These are phyloP conservation scores for Tipula lateralis DNA, from an alignment of 2,888 invertebrate species.

Conservation along the genomic window DNA sequence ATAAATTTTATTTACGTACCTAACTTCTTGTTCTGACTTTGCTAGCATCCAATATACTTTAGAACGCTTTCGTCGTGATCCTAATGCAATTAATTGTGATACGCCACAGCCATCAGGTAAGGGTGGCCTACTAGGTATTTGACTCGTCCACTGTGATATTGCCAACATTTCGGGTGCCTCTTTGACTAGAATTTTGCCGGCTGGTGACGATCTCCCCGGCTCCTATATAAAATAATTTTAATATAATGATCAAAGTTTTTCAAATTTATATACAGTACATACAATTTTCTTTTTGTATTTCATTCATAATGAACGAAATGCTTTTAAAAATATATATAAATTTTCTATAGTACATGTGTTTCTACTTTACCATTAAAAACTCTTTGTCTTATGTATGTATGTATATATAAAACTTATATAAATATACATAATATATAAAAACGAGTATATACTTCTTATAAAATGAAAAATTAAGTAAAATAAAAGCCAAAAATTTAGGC, in stretches of 20 bases:
- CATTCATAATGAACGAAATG: neutral
- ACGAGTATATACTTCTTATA: neutral
- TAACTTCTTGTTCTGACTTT: slow-evolving; percentile 70
- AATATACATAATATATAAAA: too few relatives aligned
- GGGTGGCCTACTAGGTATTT: slow-evolving; percentile 68
- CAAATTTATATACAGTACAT: neutral
- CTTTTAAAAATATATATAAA: neutral
- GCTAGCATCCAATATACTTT: slow-evolving; percentile 78
- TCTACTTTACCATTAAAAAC: neutral
- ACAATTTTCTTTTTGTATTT: neutral
- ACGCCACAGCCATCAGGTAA: slow-evolving; percentile 64
- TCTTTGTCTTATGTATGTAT: neutral
- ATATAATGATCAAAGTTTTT: neutral
- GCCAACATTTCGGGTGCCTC: slow-evolving; percentile 77
- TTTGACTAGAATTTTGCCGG: slow-evolving; percentile 58
- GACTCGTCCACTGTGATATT: slow-evolving; percentile 73
- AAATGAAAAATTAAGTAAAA: neutral
- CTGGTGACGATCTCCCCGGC: slow-evolving; percentile 48
- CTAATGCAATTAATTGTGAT: slow-evolving; percentile 72
- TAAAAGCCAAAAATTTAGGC: neutral
- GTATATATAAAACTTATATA: too few relatives aligned
- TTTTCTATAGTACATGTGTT: neutral
- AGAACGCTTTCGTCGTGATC: slow-evolving; percentile 62
- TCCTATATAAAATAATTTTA: slow-evolving; percentile 38
- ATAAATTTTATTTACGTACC: slow-evolving; percentile 52